Evolutionary conservation across 2,797 vertebrate genomes (phyloP).

Genomic region (Apogon hyalosoma): DNA sequence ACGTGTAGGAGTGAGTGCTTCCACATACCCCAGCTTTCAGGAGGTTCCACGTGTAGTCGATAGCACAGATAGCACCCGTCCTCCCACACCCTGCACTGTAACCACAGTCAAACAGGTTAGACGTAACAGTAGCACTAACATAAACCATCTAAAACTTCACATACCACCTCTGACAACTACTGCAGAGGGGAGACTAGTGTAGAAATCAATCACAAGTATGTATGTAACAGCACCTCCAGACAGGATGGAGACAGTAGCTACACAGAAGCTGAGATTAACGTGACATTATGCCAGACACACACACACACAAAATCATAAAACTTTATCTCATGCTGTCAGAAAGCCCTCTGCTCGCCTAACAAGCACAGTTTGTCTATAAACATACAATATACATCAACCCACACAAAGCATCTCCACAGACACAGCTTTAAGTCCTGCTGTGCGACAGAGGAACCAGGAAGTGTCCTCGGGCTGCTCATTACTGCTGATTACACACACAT

Average conservation of each 20-base stretch:
- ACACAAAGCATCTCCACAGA: conserved; percentile 58
- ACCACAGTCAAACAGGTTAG: conserved; percentile 50
- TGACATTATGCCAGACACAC: conserved; percentile 39
- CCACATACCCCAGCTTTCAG: conserved; percentile 95
- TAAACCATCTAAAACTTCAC: background rate
- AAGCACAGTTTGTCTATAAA: conserved; percentile 34
- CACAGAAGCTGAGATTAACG: conserved; percentile 42
- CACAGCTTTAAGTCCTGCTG: conserved; percentile 67
- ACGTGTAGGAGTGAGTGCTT: conserved; percentile 11
- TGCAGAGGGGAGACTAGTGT: background rate
- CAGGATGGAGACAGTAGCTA: conserved; percentile 69
- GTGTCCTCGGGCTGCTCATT: conserved; percentile 79
- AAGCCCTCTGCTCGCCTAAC: conserved; percentile 48
- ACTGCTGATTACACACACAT: conserved; percentile 75
- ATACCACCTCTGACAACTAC: conserved; percentile 5
- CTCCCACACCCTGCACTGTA: conserved; percentile 97
- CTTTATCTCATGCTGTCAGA: conserved; percentile 54
- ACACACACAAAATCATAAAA: conserved; percentile 62
- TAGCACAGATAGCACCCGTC: conserved; percentile 98
- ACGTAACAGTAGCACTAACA: conserved; percentile 15
- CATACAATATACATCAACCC: conserved; percentile 38
- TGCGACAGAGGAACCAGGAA: conserved; percentile 74
- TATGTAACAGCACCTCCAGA: conserved; percentile 38
- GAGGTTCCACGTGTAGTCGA: conserved; percentile 99
- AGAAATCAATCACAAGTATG: background rate